Percentiles rank a stretch among this genome's conserved stretches.
phyloP scores from a whole-genome alignment of 2,797 vertebrate species.

The Rhinichthys osculus region DNA sequence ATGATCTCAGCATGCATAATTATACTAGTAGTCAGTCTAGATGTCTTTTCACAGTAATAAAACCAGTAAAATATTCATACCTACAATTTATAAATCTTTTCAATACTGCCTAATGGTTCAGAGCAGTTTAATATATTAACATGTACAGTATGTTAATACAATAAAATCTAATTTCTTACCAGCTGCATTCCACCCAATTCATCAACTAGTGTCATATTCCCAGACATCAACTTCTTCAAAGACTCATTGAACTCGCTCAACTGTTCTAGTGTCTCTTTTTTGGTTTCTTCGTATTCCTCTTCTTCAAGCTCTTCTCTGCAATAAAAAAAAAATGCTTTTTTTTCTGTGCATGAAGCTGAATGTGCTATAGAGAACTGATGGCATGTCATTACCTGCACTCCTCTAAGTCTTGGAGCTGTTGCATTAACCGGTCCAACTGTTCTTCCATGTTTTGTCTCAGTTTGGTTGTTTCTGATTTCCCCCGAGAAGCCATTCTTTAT shows the following conservation, averaged over 20 bases:
- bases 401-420: conserved; percentile 96
- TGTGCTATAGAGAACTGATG: background rate
- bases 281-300: conserved; percentile 97
- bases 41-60: background rate
- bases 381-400: conserved; percentile 88
- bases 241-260: conserved; percentile 95
- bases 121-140: no score
- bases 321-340: background rate
- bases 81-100: background rate
- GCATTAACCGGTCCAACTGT: conserved; percentile 95
- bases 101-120: background rate
- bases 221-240: conserved; percentile 95
- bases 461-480: conserved; percentile 93
- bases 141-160: background rate
- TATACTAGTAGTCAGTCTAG: background rate
- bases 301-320: conserved; percentile 91
- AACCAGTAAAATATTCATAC: background rate
- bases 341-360: background rate
- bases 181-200: conserved; percentile 97
- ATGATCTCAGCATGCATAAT: background rate
- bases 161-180: conserved; percentile 75
- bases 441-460: conserved; percentile 96
- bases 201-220: conserved; percentile 96
- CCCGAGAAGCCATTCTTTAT: conserved; percentile 90
- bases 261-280: conserved; percentile 96